Base-by-base conservation (phyloP, 2,888 invertebrate species). In the Dryobota labecula region DNA sequence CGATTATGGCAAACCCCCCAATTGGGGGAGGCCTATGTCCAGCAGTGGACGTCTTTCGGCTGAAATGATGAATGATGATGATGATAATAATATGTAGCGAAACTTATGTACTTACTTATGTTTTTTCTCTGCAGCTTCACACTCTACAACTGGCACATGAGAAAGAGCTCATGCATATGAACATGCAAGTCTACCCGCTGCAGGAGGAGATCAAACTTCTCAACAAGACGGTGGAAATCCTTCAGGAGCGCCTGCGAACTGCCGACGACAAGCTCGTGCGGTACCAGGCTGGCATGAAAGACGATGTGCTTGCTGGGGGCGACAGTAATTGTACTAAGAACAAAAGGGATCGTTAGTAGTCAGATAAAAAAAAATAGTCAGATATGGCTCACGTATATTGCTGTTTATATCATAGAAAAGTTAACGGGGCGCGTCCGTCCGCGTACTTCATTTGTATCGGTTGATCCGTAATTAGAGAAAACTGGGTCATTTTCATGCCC, bases 111-210 rank as follows among this genome's bases (percentile, higher is more conserved):
- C 38, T 38, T 20, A 64, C 4, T 45, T 58, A 41, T 33, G 24
- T 11, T 64, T 36, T 57, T 73, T 36, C 69, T 56, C 70, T 96
- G 62, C 95, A 98, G 97, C 94, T 98, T 51, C 98, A 98, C 92
- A 97, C 97, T 13, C 96, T 97, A 8, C 97, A 97, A 94, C 94
- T 97, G 83, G 97, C 97, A 5, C 97, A 97, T 87, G 97, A 97
- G 89, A 96, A 97, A 77, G 98, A 98, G 89, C 90, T 98, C 61
- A 95, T 97, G 90, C 97, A 97, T 74, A 97, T 97, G 94, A 96
- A 97, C 84, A 93, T 96, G 89, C 97, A 97, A 84, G 89, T 97
- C 4, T 96, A 96, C 66, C 96, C 97, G 0, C 89, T 97, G 43
- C 95, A 96, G 84, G 96, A 97, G 79, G 97, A 97, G 85, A 94